Evolutionary conservation across 2,888 invertebrate genomes (phyloP), one percentile per base, ranked within the genome.

Genomic region (Himalopsyche kuldschensis): DNA sequence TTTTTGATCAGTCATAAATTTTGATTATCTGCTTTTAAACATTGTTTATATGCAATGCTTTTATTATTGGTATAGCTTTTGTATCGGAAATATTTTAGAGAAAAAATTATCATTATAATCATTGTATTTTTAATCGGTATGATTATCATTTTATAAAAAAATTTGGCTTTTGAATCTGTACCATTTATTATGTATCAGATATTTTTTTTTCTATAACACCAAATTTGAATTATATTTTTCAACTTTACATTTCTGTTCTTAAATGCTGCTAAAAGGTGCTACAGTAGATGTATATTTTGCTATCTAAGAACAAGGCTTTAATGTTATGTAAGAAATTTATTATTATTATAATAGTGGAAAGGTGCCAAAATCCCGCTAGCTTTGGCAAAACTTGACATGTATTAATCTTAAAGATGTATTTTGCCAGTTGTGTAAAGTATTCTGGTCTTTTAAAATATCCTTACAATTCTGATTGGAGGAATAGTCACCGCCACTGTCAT

Each of bases 231-330:
- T 27, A 46, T 17, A 41, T 78, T 17, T 24, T 35, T 78, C 6
- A 24, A 46, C 46, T 3, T 47, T 27, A 20, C 20, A 76, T 48
- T 41, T 81, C 20, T 81, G 24, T 75, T 77, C n/a, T 75, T 30
- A 32, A 48, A 76, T 46, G 47, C 55, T 77, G 76, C 76, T 81
- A 46, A 47, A 55, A 76, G 81, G 81, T 77, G 81, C 81, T 81
- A 55, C 31, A 35, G 35, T 69, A 75, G 46, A 47, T 75, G n/a
- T 77, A 30, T 55, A 35, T 76, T n/a, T 81, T 47, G 81, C 81
- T 81, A 47, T 15, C 48, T 76, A 76, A 75, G 31, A 76, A 81
- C 75, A 55, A 30, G 10, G 81, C 41, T 81, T 81, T 69, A 69
- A 69, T 30, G 27, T 69, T 69, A 69, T 15, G 27, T 69, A 69